These are phyloP conservation scores for Drosophila nr. medialis DNA, from an alignment of 2,888 invertebrate species.

Conservation along the genomic window DNA sequence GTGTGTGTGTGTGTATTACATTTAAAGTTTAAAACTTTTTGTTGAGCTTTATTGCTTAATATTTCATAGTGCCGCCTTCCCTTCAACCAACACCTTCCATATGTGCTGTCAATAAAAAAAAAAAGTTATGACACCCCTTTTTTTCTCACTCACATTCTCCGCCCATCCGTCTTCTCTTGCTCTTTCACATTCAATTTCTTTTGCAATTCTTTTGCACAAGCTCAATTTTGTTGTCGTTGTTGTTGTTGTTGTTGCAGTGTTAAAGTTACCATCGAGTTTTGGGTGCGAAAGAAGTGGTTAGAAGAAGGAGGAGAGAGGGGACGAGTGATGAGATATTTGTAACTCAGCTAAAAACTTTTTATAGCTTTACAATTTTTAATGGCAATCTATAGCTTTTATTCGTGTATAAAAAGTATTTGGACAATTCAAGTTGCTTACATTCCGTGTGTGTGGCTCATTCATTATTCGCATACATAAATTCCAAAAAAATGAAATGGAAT, in stretches of 20 bases:
- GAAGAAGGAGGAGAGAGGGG: background rate
- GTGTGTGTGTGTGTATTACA: conserved; percentile 32
- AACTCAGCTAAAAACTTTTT: conserved; percentile 19
- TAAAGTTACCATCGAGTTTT: conserved; percentile 22
- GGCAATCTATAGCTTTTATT: conserved; percentile 5
- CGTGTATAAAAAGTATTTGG: background rate
- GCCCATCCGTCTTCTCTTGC: conserved; percentile 1
- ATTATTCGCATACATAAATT: background rate
- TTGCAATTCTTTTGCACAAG: conserved; percentile 37
- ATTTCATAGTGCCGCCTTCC: conserved; percentile 53
- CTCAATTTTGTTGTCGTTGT: conserved; percentile 10
- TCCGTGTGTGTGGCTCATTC: background rate
- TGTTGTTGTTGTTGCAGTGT: conserved; percentile 5
- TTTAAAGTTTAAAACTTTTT: conserved; percentile 50
- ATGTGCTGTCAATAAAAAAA: conserved; percentile 39
- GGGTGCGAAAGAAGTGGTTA: conserved; percentile 3
- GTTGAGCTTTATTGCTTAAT: conserved; percentile 62
- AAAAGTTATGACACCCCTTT: conserved; percentile 37
- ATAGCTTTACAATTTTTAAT: conserved; percentile 6
- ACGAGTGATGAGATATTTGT: background rate
- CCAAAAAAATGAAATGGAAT: conserved; percentile 1
- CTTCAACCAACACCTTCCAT: background rate
- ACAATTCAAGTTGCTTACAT: background rate
- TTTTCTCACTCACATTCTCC: conserved; percentile 10
- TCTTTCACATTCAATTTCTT: conserved; percentile 36